Evolutionary conservation across 2,888 invertebrate genomes (phyloP).

Genomic region (Trichogramma dendrolimi): DNA sequence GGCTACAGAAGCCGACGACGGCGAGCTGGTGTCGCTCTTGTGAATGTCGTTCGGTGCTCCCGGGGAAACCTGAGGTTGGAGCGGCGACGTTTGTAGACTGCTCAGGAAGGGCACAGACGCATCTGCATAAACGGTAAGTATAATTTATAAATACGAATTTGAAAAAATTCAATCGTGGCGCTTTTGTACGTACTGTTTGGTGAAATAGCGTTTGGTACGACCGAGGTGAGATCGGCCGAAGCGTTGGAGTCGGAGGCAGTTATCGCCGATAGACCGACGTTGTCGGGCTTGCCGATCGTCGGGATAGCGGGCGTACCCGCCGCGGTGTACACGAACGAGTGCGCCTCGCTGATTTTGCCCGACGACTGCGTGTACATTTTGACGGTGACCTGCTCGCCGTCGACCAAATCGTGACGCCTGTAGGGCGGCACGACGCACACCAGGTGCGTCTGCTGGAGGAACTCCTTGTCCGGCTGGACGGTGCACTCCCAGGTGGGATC

Average conservation of each 20-base stretch:
- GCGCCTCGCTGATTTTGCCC: constrained; percentile 81
- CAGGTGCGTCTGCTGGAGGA: constrained; percentile 82
- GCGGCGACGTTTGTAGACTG: no score
- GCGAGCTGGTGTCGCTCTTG: constrained; percentile 11
- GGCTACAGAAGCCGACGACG: constrained; percentile 29
- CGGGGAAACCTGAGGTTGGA: no score
- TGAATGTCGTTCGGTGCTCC: no score
- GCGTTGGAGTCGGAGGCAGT: not conserved
- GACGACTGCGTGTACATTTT: constrained; percentile 78
- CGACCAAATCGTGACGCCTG: constrained; percentile 61
- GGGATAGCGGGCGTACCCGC: constrained; percentile 43
- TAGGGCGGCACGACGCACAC: constrained; percentile 83
- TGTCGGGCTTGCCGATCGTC: constrained; percentile 44
- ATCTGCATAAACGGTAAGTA: no score
- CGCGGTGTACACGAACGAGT: constrained; percentile 73
- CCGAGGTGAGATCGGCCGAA: constrained; percentile 4
- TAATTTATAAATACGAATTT: no score
- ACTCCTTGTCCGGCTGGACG: constrained; percentile 84
- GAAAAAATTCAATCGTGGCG: constrained; percentile 31
- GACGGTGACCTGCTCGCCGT: constrained; percentile 66
- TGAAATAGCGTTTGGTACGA: not conserved
- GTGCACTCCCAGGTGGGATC: constrained; percentile 71
- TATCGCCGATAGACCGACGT: not conserved
- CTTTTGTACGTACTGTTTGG: constrained; percentile 25
- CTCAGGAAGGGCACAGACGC: no score